Percentiles rank a stretch among this genome's conserved stretches.
Evolutionary conservation across 2,888 invertebrate genomes (phyloP).

Genomic region (Cephonodes hylas): DNA sequence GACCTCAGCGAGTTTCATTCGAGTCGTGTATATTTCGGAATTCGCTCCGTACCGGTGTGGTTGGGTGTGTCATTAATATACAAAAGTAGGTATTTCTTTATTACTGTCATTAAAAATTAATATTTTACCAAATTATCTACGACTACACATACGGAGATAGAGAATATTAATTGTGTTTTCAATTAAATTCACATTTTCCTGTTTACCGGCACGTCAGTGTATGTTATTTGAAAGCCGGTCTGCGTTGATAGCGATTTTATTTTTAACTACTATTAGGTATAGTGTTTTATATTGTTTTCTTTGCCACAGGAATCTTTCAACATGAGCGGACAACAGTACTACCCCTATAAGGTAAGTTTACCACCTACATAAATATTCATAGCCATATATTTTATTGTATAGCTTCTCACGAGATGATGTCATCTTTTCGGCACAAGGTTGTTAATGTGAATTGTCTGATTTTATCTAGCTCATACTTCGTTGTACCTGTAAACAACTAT

Average conservation of each 20-base stretch:
- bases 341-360: conserved; percentile 90
- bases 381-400: conserved; percentile 38
- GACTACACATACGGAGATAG: not conserved
- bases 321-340: conserved; percentile 91
- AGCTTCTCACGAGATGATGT: conserved; percentile 72
- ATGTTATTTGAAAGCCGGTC: conserved; percentile 57
- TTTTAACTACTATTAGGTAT: conserved; percentile 46
- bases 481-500: not conserved
- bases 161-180: not conserved
- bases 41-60: conserved; percentile 50
- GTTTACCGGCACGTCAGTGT: conserved; percentile 31
- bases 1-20: conserved; percentile 53
- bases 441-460: not conserved
- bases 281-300: conserved; percentile 26
- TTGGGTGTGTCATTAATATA: conserved; percentile 65
- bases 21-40: conserved; percentile 65
- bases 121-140: not conserved
- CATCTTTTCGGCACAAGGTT: conserved; percentile 58
- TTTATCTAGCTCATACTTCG: too few species aligned
- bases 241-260: conserved; percentile 53
- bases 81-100: conserved; percentile 61
- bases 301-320: conserved; percentile 42
- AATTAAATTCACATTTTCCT: not conserved
- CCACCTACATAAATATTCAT: conserved; percentile 49
- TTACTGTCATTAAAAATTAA: conserved; percentile 13